Percentiles rank a stretch among this genome's conserved stretches.
These are phyloP conservation scores for Rhimphoctona megacephalus DNA, from an alignment of 2,888 invertebrate genomes.

Conservation along the genomic window DNA sequence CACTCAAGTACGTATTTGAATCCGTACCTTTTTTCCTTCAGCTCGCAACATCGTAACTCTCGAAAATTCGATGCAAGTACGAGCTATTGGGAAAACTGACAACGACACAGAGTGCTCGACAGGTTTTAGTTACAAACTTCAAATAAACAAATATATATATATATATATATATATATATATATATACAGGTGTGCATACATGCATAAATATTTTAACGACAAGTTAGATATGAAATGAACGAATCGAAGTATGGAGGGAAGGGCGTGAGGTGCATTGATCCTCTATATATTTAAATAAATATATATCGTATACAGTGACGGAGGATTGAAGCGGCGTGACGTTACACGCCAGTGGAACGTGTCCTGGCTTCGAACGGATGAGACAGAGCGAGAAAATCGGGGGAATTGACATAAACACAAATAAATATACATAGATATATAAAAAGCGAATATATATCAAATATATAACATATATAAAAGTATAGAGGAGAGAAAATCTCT, in stretches of 20 bases:
- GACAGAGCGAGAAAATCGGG: conserved; percentile 56
- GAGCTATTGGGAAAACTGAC: conserved; percentile 3
- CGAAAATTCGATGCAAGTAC: neutral
- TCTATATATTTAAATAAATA: conserved; percentile 35
- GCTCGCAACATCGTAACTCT: neutral
- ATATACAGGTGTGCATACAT: conserved; percentile 55
- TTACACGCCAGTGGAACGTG: conserved; percentile 62
- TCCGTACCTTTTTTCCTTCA: neutral
- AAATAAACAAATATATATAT: conserved; percentile 26
- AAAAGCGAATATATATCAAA: neutral
- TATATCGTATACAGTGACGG: conserved; percentile 49
- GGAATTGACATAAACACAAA: conserved; percentile 25
- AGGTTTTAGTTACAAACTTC: conserved; percentile 42
- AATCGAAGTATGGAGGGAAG: conserved; percentile 36
- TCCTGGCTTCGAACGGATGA: conserved; percentile 47
- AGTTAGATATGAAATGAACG: conserved; percentile 60
- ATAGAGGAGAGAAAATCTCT: conserved; percentile 49
- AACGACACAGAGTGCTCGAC: conserved; percentile 14
- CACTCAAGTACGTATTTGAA: neutral
- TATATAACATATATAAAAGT: conserved; percentile 5
- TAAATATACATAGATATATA: neutral
- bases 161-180: neutral
- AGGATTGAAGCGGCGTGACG: conserved; percentile 61
- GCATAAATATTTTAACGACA: conserved; percentile 65
- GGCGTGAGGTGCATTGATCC: conserved; percentile 52